These are phyloP conservation scores for Cylindroiulus punctatus DNA, from an alignment of 2,888 invertebrate genomes.

Conservation along the genomic window DNA sequence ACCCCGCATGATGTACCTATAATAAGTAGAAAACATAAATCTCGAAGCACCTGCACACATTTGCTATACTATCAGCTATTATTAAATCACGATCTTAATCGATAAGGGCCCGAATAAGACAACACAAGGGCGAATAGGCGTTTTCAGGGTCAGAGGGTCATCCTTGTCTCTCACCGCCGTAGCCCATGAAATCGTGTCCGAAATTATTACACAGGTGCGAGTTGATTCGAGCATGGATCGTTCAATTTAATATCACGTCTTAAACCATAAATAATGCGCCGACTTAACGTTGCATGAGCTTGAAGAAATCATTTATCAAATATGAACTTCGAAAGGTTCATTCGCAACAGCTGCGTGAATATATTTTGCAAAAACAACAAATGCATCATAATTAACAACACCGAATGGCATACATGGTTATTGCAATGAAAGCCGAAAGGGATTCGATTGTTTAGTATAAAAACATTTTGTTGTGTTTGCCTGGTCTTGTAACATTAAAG, in stretches of 20 bases:
- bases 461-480: too few species aligned
- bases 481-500: too few species aligned
- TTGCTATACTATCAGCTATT: background rate
- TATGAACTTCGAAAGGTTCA: background rate
- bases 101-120: background rate
- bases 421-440: background rate
- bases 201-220: constrained; percentile 10
- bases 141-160: constrained; percentile 18
- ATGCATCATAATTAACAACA: background rate
- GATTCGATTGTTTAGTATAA: too few species aligned
- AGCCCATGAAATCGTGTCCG: constrained; percentile 15
- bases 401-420: background rate
- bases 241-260: background rate
- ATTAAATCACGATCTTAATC: background rate
- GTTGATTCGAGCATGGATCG: background rate
- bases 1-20: too few species aligned
- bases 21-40: too few species aligned
- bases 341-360: background rate
- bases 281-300: background rate
- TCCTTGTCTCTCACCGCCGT: background rate
- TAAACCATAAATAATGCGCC: background rate
- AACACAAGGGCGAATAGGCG: constrained; percentile 10
- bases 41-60: background rate
- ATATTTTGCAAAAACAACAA: background rate
- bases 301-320: background rate